Evolutionary conservation across 2,888 invertebrate genomes (phyloP), one percentile per base, ranked within the genome.

Genomic region (Thumatha senex): DNA sequence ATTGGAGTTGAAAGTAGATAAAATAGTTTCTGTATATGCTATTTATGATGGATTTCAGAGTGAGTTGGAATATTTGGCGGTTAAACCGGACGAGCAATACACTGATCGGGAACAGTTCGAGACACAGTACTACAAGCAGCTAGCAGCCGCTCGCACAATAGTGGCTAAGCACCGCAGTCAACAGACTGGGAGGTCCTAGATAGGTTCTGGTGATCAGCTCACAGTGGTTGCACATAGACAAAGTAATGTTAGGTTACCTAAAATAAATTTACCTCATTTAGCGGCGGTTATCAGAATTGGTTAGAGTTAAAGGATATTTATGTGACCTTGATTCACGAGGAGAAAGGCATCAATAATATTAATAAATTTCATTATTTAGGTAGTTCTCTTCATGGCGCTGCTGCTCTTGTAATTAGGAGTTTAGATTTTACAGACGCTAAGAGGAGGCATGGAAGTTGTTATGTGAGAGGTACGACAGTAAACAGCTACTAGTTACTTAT

Each of bases 381-480:
- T 2, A 42, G 51, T 3, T 40, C 58, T 2, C 40, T 66, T 11
- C 58, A 54, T 7, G 60, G 60, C 13, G 58, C 44, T 34, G 66
- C 63, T 1, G 35, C 59, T 7, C 40, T 52, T 39, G 38, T 62
- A 0, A 58, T 67, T 14, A 50, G 58, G 50, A 56, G 51, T 1
- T 38, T 67, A 9, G 63, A 62, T 5, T 63, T 67, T 34, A 11
- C 11, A 11, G 33, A 34, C n/a, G 8, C 11, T 34, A 34, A 4
- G 33, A 4, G 33, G 33, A 11, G 30, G 30, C 30, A 34, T 34
- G 11, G 11, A 11, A 30, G n/a, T n/a, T n/a, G n/a, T n/a, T n/a
- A n/a, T n/a, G n/a, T n/a, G n/a, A n/a, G n/a, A n/a, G n/a, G n/a
- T 34, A 34, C 11, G 33, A 34, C 0, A 34, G 11, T 34, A 11